A percentile compares a stretch with the other conserved stretches of the same genome.
These are phyloP conservation scores for Procambarus virginalis DNA, from an alignment of 1,140 invertebrate species.

Conservation along the genomic window DNA sequence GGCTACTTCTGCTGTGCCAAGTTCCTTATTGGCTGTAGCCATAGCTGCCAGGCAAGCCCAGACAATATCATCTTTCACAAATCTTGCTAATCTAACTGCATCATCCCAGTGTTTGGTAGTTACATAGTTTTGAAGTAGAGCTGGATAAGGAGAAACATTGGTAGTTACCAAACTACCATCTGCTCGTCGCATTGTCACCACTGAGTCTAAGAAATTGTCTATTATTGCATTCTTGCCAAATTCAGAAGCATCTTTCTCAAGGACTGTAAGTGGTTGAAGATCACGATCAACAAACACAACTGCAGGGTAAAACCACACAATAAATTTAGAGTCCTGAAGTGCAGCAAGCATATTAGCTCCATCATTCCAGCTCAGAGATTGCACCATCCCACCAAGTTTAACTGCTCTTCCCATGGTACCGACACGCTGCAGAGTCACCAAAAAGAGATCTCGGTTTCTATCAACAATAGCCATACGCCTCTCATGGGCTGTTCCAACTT, in stretches of 20 bases:
- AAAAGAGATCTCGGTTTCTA: constrained; percentile 46
- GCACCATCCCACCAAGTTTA: constrained; percentile 81
- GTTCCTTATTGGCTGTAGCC: constrained; percentile 84
- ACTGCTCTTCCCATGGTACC: constrained; percentile 47
- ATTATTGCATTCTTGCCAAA: constrained; percentile 87
- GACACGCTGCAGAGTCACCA: constrained; percentile 54
- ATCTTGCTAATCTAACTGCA: constrained; percentile 84
- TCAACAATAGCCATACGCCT: constrained; percentile 56
- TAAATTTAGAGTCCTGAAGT: constrained; percentile 86
- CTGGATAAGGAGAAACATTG: constrained; percentile 81
- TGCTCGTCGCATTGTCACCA: constrained; percentile 82
- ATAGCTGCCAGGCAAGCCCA: constrained; percentile 94
- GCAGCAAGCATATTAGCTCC: constrained; percentile 88
- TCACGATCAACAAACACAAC: constrained; percentile 84
- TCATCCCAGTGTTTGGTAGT: constrained; percentile 83
- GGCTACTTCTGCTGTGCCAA: constrained; percentile 91
- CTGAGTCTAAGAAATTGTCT: constrained; percentile 85
- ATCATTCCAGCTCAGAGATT: constrained; percentile 87
- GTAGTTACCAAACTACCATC: constrained; percentile 82
- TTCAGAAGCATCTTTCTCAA: constrained; percentile 83
- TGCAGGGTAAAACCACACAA: constrained; percentile 90
- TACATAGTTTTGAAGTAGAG: constrained; percentile 80
- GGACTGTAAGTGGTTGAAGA: constrained; percentile 80
- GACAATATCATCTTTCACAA: constrained; percentile 86
- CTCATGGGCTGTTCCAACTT: constrained; percentile 75